phyloP scores from a whole-genome alignment of 2,113 vertebrate species.

The Baryphthengus martii region DNA sequence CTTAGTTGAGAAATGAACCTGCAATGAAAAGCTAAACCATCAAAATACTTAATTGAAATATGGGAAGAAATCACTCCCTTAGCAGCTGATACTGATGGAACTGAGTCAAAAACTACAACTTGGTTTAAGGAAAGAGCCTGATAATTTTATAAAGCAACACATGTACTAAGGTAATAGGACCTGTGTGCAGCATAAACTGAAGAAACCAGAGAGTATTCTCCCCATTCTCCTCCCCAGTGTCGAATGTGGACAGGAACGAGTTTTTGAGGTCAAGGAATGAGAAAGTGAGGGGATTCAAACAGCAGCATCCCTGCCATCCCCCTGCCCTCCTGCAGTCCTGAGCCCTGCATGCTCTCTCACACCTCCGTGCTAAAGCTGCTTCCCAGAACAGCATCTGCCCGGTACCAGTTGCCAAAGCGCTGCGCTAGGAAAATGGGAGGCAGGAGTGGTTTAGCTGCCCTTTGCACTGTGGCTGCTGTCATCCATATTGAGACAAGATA shows the following conservation, averaged over 20 bases:
- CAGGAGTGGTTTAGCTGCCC: background rate
- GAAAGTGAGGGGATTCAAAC: accelerated
- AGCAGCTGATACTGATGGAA: background rate
- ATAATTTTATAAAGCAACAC: background rate
- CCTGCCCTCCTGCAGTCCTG: background rate
- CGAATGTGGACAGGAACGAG: background rate
- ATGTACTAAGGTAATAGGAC: background rate
- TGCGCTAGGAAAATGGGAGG: accelerated
- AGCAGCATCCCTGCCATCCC: background rate
- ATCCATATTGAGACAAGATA: accelerated
- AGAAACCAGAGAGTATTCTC: background rate
- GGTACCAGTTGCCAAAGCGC: background rate
- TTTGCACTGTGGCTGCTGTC: background rate
- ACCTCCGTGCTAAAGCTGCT: background rate
- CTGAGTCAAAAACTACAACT: background rate
- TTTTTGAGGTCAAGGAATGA: background rate
- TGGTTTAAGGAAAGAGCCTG: background rate
- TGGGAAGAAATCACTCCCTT: background rate
- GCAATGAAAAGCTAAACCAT: background rate
- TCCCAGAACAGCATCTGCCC: background rate
- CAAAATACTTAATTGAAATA: conserved; percentile 30
- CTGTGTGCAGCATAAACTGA: background rate
- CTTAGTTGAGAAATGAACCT: background rate
- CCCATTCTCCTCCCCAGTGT: background rate
- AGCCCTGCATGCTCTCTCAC: accelerated